Conservation (phyloP, 2,797 vertebrate species). For the Pseudomugil gertrudae region DNA sequence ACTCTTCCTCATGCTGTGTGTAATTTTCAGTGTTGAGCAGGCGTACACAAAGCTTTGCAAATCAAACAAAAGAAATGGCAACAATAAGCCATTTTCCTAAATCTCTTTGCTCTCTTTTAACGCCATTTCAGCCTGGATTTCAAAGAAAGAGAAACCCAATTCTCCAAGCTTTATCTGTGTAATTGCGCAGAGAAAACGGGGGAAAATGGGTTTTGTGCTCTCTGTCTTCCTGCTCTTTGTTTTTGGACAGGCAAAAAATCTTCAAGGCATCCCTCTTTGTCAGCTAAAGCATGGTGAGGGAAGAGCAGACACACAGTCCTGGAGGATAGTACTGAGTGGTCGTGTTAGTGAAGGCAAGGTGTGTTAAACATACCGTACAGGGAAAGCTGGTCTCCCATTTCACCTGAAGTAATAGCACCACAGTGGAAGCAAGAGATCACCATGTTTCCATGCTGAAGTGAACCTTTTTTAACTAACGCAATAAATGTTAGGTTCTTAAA, state of each 20-base stretch:
- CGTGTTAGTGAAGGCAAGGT: slow-evolving; percentile 28
- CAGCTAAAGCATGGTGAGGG: slow-evolving; percentile 52
- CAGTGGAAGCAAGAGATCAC: slow-evolving; percentile 8
- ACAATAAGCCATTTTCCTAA: slow-evolving; percentile 42
- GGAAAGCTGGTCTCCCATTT: slow-evolving; percentile 2
- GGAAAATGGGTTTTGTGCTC: slow-evolving; percentile 64
- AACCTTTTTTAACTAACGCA: too few relatives aligned
- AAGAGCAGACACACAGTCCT: slow-evolving; percentile 41
- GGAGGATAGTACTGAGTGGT: slow-evolving; percentile 40
- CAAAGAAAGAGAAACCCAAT: slow-evolving; percentile 47
- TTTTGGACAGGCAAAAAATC: slow-evolving; percentile 57
- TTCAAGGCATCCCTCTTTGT: slow-evolving; percentile 62
- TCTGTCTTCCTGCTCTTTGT: slow-evolving; percentile 56
- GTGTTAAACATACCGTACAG: slow-evolving; percentile 30
- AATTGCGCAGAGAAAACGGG: slow-evolving; percentile 68
- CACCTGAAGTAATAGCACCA: slow-evolving; percentile 17
- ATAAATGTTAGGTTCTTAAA: too few relatives aligned
- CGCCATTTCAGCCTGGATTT: slow-evolving; percentile 59
- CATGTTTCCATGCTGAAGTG: neutral
- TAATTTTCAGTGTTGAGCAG: slow-evolving; percentile 12
- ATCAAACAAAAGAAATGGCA: slow-evolving; percentile 47
- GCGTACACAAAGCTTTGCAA: slow-evolving; percentile 36
- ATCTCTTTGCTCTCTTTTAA: slow-evolving; percentile 57
- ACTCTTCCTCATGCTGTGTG: neutral
- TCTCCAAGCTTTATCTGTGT: slow-evolving; percentile 67